Base-by-base conservation (phyloP, 2,888 invertebrate genomes). In the Cheilosia vulpina region DNA sequence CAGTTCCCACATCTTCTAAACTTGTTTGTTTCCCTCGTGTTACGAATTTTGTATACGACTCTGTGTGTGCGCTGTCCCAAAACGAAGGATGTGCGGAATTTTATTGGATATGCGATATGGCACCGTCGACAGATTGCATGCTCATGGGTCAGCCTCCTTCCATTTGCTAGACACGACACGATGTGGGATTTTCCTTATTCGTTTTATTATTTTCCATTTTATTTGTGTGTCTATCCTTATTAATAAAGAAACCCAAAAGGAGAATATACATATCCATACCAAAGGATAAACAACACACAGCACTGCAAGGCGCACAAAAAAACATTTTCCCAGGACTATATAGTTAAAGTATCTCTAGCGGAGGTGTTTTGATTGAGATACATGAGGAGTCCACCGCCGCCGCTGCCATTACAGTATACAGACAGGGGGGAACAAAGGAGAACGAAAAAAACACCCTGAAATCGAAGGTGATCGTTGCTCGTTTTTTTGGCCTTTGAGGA, bases 321-420 rank as follows among this genome's bases (percentile, higher is more conserved):
- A 50, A 68, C 21, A 69, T 80, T 71, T 84, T 84, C 84, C 84
- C 84, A 84, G 80, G 84, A 84, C 80, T 75, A 80, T 80, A 80
- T 71, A 80, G 75, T 80, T 84, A 76, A 58, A 71, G 84, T 75
- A 76, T 84, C 80, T 84, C 21, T 66, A 58, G 55, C 65, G 41
- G 47, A 84, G 65, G 75, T 84, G 75, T 76, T 84, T 80, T 80
- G 84, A 84, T 84, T 84, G 84, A 84, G 84, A 84, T 75, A 80
- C 80, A 80, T 69, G 83, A 72, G 24, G 24, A 73, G 63, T 31
- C 52, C 60, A 68, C 50, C 27, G 27, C 27, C 50, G 50, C 15
- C 50, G 21, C 21, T 31, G 31, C 31, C 31, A 31, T 31, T 1
- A 21, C 21, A 21, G 21, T 21, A 31, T 21, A 31, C 31, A 62